Base-by-base conservation (phyloP, 2,797 vertebrate genomes). In the Bucorvus abyssinicus region DNA sequence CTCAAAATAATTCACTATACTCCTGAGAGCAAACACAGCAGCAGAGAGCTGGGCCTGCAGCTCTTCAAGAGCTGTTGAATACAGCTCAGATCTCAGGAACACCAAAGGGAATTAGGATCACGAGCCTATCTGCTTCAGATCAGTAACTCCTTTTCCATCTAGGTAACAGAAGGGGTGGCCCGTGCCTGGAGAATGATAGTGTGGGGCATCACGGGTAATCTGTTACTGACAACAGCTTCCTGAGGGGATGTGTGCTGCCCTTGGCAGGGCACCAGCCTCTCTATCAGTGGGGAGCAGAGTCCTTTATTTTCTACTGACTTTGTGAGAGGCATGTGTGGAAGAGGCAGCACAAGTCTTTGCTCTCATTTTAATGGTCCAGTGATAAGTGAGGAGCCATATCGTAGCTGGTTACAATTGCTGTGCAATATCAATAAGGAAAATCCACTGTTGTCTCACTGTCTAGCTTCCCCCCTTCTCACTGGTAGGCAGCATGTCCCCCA, bases 111-210 rank as follows among this genome's bases (percentile, higher is more conserved):
- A 21, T 61, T 30, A 13, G 88, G 61, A 52, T 47, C 69, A 29
- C 7, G 9, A 13, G 7, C 49, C 26, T 42, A 36, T 53, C 45
- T 63, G 49, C 47, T 75, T 44, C 75, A 61, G 27, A 29, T 84
- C 60, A 22, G 26, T 23, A 53, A 38, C 36, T 71, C 24, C 38
- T 49, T 44, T 45, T 42, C 53, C 73, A 34, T 16, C 7, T 34
- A 27, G 60, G 47, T 65, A 3, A 19, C 30, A 3, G 64, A 45
- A 32, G 32, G 26, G 44, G n/a, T 14, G 5, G 49, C 74, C 64
- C 16, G 1, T 3, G 21, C 32, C 5, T 0, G 0, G 53, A 22
- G n/a, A 7, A 4, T 2, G 36, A 45, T 71, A 4, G 15, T 29
- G 14, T 14, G 34, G 59, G 29, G 5, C 56, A 44, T n/a, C 44